Evolutionary conservation across 2,113 vertebrate genomes (phyloP).

Genomic region (Protobothrops mucrosquamatus): DNA sequence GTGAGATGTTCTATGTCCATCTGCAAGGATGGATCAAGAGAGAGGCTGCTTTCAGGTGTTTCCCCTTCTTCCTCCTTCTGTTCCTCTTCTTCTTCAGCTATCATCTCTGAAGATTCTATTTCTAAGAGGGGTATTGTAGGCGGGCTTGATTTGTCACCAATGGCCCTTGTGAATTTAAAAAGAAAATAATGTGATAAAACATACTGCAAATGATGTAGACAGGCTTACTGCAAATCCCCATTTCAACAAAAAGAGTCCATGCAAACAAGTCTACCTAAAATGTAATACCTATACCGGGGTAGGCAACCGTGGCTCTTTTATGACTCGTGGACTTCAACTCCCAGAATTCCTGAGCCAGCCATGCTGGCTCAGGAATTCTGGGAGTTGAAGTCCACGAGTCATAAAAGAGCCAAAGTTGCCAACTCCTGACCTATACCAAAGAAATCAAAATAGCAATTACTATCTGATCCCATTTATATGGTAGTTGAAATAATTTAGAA

Average conservation of each 20-base stretch:
- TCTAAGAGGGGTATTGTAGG: constrained; percentile 74
- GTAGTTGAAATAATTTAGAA: not conserved
- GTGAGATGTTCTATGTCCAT: constrained; percentile 41
- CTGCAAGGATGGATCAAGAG: constrained; percentile 22
- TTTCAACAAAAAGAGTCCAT: not conserved
- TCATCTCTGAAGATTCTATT: constrained; percentile 44
- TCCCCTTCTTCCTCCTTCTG: constrained; percentile 23
- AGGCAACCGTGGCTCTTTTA: no score
- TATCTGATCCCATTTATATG: not conserved
- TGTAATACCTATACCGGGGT: no score
- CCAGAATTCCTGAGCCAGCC: no score
- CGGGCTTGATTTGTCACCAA: constrained; percentile 87
- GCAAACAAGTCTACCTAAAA: not conserved
- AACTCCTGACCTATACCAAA: no score
- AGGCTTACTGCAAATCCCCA: constrained; percentile 12
- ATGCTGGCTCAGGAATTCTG: no score
- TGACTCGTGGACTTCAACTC: no score
- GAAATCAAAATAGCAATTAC: not conserved
- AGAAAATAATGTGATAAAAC: constrained; percentile 33
- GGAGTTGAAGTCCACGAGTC: no score
- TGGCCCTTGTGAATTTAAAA: constrained; percentile 73
- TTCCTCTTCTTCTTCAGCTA: constrained; percentile 44
- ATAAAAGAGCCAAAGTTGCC: no score
- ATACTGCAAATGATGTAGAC: not conserved
- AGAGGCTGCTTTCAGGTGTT: not conserved